Percentiles rank a stretch among this genome's conserved stretches.
phyloP scores from a whole-genome alignment of 2,797 vertebrate species.

The Rhadinocentrus ornatus region DNA sequence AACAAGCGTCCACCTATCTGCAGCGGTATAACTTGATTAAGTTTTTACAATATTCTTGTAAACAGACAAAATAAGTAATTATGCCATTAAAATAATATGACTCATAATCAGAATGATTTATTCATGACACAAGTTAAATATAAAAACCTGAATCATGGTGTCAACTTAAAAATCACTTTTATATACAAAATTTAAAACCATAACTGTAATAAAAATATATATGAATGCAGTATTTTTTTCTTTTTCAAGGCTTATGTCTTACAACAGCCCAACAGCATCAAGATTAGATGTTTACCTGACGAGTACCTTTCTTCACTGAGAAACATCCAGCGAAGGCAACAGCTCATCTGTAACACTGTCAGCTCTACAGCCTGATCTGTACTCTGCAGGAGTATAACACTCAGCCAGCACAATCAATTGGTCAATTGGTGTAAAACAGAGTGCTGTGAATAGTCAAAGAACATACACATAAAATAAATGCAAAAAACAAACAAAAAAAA shows the following conservation, averaged over 20 bases:
- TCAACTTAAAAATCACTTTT: conserved; percentile 36
- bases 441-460: conserved; percentile 13
- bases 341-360: conserved; percentile 42
- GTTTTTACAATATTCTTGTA: background rate
- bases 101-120: conserved; percentile 64
- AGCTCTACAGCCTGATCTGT: conserved; percentile 31
- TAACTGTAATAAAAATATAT: conserved; percentile 47
- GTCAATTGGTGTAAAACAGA: conserved; percentile 15
- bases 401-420: conserved; percentile 16
- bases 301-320: conserved; percentile 2
- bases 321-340: conserved; percentile 20
- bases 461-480: conserved; percentile 30
- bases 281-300: conserved; percentile 30
- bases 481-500: background rate
- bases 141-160: conserved; percentile 46
- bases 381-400: conserved; percentile 5
- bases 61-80: conserved; percentile 23
- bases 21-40: background rate
- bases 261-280: conserved; percentile 20
- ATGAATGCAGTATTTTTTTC: conserved; percentile 31
- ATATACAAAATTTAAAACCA: conserved; percentile 61
- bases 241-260: conserved; percentile 38
- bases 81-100: conserved; percentile 28
- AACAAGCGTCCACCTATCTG: background rate
- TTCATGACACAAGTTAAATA: conserved; percentile 57